These are phyloP conservation scores for Phyllostomus discolor DNA, from an alignment of 2,113 vertebrate genomes.

Conservation along the genomic window DNA sequence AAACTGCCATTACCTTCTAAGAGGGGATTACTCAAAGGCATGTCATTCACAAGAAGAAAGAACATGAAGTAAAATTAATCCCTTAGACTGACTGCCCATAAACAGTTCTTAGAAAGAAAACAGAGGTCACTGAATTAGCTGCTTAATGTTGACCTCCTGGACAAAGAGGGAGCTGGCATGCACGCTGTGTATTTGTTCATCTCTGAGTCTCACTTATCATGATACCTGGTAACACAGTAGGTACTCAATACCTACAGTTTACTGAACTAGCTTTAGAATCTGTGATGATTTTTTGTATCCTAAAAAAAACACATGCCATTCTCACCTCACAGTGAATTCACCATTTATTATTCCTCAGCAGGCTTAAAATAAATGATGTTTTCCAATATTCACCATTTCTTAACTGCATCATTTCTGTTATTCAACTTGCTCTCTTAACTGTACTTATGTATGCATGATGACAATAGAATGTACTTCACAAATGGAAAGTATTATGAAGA, in stretches of 20 bases:
- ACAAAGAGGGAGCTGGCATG: not conserved
- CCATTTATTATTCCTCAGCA: conserved; percentile 19
- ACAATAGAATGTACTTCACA: not conserved
- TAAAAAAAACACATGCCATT: not conserved
- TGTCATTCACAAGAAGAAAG: not conserved
- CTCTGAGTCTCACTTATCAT: not conserved
- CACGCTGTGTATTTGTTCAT: not conserved
- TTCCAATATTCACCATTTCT: not conserved
- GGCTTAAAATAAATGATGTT: conserved; percentile 39
- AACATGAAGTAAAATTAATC: not conserved
- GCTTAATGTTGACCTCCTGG: not conserved
- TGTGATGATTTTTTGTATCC: not conserved
- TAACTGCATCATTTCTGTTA: not conserved
- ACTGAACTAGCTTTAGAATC: not conserved
- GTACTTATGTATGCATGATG: not conserved
- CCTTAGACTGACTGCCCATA: not conserved
- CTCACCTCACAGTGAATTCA: not conserved
- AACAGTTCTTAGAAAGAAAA: not conserved
- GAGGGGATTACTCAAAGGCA: not conserved
- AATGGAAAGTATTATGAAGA: not conserved
- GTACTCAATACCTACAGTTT: not conserved
- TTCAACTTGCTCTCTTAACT: conserved; percentile 5
- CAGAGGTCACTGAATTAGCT: not conserved
- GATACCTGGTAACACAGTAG: not conserved
- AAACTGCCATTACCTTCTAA: not conserved